Evolutionary conservation across 2,888 invertebrate species (phyloP), one percentile per base, ranked within the genome.

Genomic region (Entomobrya multifasciata): DNA sequence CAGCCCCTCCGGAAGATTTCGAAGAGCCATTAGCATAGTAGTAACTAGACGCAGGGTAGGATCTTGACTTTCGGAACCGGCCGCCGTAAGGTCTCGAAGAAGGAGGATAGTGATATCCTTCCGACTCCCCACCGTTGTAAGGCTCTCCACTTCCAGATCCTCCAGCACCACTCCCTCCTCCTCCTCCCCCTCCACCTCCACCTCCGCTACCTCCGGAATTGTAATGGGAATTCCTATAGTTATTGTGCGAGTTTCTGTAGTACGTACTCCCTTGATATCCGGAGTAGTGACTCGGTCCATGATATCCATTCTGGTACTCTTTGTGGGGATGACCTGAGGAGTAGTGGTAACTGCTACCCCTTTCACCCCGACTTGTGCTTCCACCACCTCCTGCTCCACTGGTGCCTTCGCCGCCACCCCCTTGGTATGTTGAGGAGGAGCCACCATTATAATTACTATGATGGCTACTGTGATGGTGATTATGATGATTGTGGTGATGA

Each of bases 211-310:
- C 86, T 49, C 88, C 89, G 72, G 87, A 76, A 77, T 87, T 87
- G 81, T 90, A 89, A 65, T 88, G 89, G 81, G 88, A 86, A 85
- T 90, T 90, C 74, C 90, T 79, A 83, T 89, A 90, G 83, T 88
- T 89, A 87, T 88, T 90, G 88, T 91, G 90, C 57, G 88, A 87
- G 81, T 89, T 89, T 30, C 89, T 87, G 86, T 90, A 87, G 89
- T 90, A 90, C 55, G 88, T 85, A 82, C 82, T 88, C 15, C 86
- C 77, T 70, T 88, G 87, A 82, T 88, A 87, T 65, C 88, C 82
- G 20, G 83, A 76, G 84, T 87, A 89, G 52, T 87, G 85, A 55
- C 83, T 60, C 15, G 86, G 52, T 44, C 84, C 86, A 84, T 86
- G 83, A 62, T 86, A 85, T 52, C 88, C 82, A 52, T 89, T 86